Percentiles rank a stretch among this genome's conserved stretches.
Conservation (phyloP, 2,113 vertebrate species). For the Henicopernis longicauda region DNA sequence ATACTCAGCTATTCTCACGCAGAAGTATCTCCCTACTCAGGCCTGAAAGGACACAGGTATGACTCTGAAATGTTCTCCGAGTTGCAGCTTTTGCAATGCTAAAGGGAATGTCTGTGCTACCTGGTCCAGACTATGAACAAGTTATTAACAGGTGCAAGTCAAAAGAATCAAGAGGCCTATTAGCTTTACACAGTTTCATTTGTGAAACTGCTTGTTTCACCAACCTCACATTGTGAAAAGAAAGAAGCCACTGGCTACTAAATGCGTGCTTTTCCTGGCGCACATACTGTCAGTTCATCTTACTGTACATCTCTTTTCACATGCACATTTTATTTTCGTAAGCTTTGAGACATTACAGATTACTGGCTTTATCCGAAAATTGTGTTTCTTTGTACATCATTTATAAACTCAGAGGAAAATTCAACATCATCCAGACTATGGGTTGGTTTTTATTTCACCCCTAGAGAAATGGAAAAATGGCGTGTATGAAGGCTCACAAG, state of each 20-base stretch:
- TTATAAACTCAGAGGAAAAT: conserved; percentile 50
- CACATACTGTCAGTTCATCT: neutral
- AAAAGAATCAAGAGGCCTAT: neutral
- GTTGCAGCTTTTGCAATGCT: neutral
- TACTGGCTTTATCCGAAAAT: neutral
- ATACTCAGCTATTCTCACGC: neutral
- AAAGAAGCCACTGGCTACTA: neutral
- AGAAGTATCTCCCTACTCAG: neutral
- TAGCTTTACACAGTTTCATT: neutral
- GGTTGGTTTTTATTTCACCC: neutral
- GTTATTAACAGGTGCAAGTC: neutral
- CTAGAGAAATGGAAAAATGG: conserved; percentile 23
- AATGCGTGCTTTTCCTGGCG: neutral
- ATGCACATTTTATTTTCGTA: neutral
- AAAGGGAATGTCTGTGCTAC: neutral
- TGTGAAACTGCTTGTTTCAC: neutral
- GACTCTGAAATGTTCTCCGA: accelerated
- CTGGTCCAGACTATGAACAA: neutral
- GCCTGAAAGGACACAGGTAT: neutral
- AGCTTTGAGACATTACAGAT: neutral
- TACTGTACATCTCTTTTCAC: neutral
- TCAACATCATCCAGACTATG: neutral
- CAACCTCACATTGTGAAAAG: neutral
- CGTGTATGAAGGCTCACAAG: neutral
- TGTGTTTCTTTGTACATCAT: neutral